Conservation (phyloP, 1,140 invertebrate species). For the Tigriopus japonicus region DNA sequence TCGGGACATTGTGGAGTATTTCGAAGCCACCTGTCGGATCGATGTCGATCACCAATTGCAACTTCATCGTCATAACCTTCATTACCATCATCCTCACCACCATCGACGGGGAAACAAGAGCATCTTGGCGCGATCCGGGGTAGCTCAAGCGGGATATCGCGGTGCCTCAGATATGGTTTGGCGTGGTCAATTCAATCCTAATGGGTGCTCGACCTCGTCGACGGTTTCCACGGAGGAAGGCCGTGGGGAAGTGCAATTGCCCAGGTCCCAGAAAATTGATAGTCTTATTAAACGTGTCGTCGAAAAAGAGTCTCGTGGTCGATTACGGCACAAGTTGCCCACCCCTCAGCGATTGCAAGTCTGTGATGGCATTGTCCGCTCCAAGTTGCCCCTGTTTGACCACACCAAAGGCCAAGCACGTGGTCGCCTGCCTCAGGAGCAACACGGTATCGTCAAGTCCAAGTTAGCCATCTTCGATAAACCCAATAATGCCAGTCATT, state of each 20-base stretch:
- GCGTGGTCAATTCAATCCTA: too few relatives aligned
- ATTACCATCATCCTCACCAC: neutral
- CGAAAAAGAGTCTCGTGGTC: conserved; percentile 9
- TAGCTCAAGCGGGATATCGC: neutral
- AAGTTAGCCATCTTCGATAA: conserved; percentile 4
- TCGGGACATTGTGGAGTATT: conserved; percentile 67
- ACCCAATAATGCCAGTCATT: neutral
- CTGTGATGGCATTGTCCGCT: conserved; percentile 6
- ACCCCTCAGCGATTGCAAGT: neutral
- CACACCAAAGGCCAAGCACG: neutral
- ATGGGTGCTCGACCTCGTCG: neutral
- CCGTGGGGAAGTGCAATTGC: neutral
- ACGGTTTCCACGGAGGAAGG: too few relatives aligned
- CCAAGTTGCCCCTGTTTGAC: conserved; percentile 3
- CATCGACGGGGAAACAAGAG: neutral
- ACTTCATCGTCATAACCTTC: too few relatives aligned
- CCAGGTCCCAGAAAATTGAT: conserved; percentile 5
- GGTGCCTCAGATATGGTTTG: too few relatives aligned
- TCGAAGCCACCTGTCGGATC: conserved; percentile 38
- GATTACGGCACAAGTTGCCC: neutral
- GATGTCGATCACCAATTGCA: neutral
- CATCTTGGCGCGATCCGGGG: neutral
- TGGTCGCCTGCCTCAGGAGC: neutral
- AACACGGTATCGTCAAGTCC: conserved; percentile 6
- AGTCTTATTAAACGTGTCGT: conserved; percentile 9